phyloP scores from a whole-genome alignment of 2,797 vertebrate genomes.

The Leontopithecus rosalia region DNA sequence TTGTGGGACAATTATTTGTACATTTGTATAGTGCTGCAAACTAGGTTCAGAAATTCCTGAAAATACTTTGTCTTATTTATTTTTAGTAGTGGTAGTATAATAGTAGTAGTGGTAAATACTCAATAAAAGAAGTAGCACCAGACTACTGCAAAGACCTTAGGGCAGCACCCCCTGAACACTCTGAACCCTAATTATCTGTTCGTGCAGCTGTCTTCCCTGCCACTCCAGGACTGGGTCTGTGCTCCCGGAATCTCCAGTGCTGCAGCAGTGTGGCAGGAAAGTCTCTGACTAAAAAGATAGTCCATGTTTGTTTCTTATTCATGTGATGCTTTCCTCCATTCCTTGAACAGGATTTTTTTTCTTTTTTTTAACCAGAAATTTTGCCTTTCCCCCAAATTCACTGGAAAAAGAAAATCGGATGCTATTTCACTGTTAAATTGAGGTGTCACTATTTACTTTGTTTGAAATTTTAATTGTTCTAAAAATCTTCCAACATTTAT shows the following conservation, averaged over 20 bases:
- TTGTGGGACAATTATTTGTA: not conserved
- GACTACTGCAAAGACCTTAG: not conserved
- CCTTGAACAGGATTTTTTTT: not conserved
- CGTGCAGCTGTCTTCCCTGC: not conserved
- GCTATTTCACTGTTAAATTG: not conserved
- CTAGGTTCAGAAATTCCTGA: not conserved
- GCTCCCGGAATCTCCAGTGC: not conserved
- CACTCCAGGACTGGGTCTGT: not conserved
- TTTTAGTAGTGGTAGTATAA: not conserved
- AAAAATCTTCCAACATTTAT: not conserved
- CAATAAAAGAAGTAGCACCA: not conserved
- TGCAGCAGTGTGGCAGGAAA: not conserved
- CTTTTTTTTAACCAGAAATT: not conserved
- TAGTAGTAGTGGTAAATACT: not conserved
- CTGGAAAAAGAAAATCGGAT: not conserved
- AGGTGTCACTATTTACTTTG: not conserved
- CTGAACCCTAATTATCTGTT: not conserved
- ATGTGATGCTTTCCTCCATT: not conserved
- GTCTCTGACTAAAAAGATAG: not conserved
- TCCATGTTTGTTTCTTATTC: not conserved
- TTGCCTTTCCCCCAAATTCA: not conserved
- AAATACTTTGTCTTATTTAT: not conserved
- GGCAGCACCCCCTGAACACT: not conserved
- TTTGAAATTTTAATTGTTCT: constrained; percentile 25
- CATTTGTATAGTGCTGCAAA: not conserved